A percentile compares a stretch with the other conserved stretches of the same genome.
Evolutionary conservation across 2,888 invertebrate species (phyloP).

Genomic region (Sesia bembeciformis): DNA sequence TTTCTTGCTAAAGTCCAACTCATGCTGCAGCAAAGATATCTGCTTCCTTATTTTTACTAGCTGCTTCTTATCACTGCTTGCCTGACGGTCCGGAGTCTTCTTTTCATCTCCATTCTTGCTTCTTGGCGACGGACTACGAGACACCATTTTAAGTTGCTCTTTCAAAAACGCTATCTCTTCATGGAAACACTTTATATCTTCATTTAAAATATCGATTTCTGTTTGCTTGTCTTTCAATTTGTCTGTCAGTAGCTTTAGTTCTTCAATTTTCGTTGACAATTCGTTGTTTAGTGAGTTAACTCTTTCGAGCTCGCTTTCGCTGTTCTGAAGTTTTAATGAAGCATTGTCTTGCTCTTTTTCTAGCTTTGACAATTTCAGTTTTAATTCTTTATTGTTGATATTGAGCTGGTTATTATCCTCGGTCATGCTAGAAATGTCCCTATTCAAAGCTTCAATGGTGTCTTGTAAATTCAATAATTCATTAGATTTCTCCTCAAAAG

Average conservation of each 20-base stretch:
- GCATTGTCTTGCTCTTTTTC: constrained; percentile 65
- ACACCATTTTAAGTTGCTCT: constrained; percentile 60
- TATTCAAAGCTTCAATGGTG: constrained; percentile 41
- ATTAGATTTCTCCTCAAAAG: constrained; percentile 59
- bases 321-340: constrained; percentile 50
- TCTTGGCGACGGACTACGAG: constrained; percentile 73
- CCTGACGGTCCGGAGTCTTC: constrained; percentile 56
- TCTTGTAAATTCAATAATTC: constrained; percentile 56
- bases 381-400: constrained; percentile 46
- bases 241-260: constrained; percentile 51
- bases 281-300: constrained; percentile 51
- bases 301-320: constrained; percentile 48
- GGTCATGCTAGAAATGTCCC: constrained; percentile 48
- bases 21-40: constrained; percentile 55
- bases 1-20: constrained; percentile 62
- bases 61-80: constrained; percentile 74
- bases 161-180: constrained; percentile 64
- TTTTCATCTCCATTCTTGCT: constrained; percentile 71
- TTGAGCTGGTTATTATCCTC: constrained; percentile 56
- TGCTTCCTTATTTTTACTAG: constrained; percentile 67
- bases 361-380: constrained; percentile 46
- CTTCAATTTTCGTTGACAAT: constrained; percentile 50
- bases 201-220: constrained; percentile 70
- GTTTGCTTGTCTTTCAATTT: constrained; percentile 67
- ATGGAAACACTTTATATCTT: constrained; percentile 65